A percentile compares a stretch with the other conserved stretches of the same genome.
phyloP scores from a whole-genome alignment of 2,797 vertebrate genomes.

The Poeciliopsis gracilis region DNA sequence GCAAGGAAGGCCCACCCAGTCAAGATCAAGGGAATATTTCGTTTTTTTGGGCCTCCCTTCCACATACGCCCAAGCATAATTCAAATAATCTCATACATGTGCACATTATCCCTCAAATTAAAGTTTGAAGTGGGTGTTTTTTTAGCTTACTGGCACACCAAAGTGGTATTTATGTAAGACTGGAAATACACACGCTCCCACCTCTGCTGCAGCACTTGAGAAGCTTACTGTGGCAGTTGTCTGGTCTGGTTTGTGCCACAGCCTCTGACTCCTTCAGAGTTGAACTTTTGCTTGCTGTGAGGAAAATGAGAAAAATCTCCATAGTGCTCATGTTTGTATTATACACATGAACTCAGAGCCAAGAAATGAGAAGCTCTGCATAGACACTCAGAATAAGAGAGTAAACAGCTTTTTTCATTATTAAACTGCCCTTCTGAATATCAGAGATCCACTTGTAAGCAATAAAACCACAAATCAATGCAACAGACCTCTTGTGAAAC shows the following conservation, averaged over 20 bases:
- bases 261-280: conserved; percentile 9
- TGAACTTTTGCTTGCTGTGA: conserved; percentile 8
- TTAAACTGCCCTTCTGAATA: not conserved
- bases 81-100: conserved; percentile 77
- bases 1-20: conserved; percentile 74
- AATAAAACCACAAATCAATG: not conserved
- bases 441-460: not conserved
- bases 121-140: conserved; percentile 78
- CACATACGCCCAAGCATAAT: conserved; percentile 78
- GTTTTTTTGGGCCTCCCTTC: conserved; percentile 51
- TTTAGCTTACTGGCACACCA: conserved; percentile 74
- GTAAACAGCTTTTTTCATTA: not conserved
- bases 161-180: conserved; percentile 76
- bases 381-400: too few species aligned
- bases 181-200: conserved; percentile 68
- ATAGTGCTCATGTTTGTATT: not conserved
- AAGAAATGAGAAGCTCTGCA: not conserved
- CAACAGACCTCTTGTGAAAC: not conserved
- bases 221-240: conserved; percentile 54
- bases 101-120: conserved; percentile 81
- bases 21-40: conserved; percentile 70
- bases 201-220: conserved; percentile 52
- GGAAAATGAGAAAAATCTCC: not conserved
- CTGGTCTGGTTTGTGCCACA: conserved; percentile 38
- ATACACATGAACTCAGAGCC: not conserved